Percentiles rank a stretch among this genome's conserved stretches.
Evolutionary conservation across 1,140 invertebrate species (phyloP).

Genomic region (Pogonognathellus flavescens): DNA sequence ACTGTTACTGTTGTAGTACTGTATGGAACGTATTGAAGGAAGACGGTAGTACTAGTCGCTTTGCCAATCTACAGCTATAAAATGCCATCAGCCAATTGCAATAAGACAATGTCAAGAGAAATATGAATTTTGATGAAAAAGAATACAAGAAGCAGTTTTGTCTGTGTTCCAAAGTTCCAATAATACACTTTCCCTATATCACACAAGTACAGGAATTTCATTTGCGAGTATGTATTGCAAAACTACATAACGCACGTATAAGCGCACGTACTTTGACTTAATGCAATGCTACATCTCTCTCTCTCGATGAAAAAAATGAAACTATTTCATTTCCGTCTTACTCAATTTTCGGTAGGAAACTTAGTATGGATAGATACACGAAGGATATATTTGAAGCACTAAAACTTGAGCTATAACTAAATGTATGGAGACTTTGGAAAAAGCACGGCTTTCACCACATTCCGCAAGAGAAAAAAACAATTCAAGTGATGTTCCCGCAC

Average conservation of each 20-base stretch:
- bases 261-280: background rate
- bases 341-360: constrained; percentile 7
- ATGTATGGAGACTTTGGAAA: background rate
- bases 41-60: too few relatives aligned
- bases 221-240: background rate
- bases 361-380: background rate
- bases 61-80: background rate
- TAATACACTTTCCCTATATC: background rate
- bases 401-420: background rate
- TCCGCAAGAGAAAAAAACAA: constrained; percentile 21
- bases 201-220: background rate
- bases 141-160: constrained; percentile 30
- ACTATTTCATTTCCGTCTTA: constrained; percentile 33
- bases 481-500: background rate
- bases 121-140: constrained; percentile 40
- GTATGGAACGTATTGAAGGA: background rate
- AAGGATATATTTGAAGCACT: background rate
- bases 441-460: constrained; percentile 25
- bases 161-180: background rate
- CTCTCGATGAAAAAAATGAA: constrained; percentile 10
- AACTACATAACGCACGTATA: background rate
- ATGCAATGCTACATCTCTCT: background rate
- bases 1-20: background rate
- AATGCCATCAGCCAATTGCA: constrained; percentile 35
- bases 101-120: constrained; percentile 26